phyloP scores from a whole-genome alignment of 2,888 invertebrate species.

The Ophion ventricosus region DNA sequence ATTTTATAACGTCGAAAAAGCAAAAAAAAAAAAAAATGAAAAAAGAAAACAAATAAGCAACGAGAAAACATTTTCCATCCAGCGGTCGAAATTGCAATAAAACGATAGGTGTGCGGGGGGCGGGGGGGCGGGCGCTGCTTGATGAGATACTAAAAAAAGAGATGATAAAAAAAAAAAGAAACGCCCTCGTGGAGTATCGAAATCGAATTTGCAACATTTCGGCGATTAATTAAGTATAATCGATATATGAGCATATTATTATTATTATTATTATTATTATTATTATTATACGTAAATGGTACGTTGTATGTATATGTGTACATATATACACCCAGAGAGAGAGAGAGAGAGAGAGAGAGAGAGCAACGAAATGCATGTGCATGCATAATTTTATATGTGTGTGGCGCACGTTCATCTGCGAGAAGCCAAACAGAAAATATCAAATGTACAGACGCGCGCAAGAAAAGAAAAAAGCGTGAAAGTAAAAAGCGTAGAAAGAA shows the following conservation, averaged over 20 bases:
- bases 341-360: background rate
- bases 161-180: too few relatives aligned
- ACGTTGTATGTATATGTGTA: slow-evolving; percentile 82
- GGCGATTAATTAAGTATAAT: slow-evolving; percentile 59
- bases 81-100: too few relatives aligned
- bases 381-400: slow-evolving; percentile 72
- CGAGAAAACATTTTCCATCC: slow-evolving; percentile 1
- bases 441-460: background rate
- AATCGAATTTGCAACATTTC: slow-evolving; percentile 57
- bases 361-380: slow-evolving; percentile 70
- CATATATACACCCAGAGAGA: slow-evolving; percentile 77
- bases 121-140: too few relatives aligned
- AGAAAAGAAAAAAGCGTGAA: slow-evolving; percentile 10
- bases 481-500: slow-evolving; percentile 30
- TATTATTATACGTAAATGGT: slow-evolving; percentile 77
- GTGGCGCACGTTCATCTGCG: slow-evolving; percentile 18
- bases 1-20: background rate
- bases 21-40: too few relatives aligned
- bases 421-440: too few relatives aligned
- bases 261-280: slow-evolving; percentile 68
- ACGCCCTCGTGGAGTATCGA: background rate
- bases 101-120: too few relatives aligned
- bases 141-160: too few relatives aligned
- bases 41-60: slow-evolving; percentile 22
- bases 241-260: background rate